These are phyloP conservation scores for Lithophane leautieri DNA, from an alignment of 2,888 invertebrate genomes.

Conservation along the genomic window DNA sequence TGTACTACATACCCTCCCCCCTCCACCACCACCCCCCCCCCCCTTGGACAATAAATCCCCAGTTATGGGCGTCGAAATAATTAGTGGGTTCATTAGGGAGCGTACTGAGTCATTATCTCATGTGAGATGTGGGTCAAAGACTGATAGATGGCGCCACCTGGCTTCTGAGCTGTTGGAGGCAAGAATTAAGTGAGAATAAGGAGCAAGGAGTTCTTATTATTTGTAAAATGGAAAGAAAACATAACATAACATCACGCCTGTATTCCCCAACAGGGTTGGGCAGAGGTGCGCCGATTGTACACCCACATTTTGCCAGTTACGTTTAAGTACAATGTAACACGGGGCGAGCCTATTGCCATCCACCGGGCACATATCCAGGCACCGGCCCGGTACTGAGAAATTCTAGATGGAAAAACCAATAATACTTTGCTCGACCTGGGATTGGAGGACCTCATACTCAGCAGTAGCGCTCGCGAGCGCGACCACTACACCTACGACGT, in stretches of 20 bases:
- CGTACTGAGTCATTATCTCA: constrained; percentile 60
- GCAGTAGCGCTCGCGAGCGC: too few species aligned
- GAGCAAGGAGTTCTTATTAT: background rate
- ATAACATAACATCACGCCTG: background rate
- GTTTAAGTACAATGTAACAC: too few species aligned
- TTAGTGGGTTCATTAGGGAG: constrained; percentile 72
- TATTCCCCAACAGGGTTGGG: too few species aligned
- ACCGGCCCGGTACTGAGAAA: too few species aligned
- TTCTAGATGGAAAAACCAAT: background rate
- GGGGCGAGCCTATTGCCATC: too few species aligned
- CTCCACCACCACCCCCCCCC: background rate
- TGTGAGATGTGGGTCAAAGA: constrained; percentile 50
- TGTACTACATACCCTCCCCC: constrained; percentile 31
- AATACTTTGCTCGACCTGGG: background rate
- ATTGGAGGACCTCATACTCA: background rate
- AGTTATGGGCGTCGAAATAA: constrained; percentile 72
- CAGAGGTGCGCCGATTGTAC: background rate
- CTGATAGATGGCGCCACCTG: constrained; percentile 38
- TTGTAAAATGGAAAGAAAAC: background rate
- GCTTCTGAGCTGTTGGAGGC: constrained; percentile 2
- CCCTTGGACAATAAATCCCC: constrained; percentile 66
- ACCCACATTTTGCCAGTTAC: background rate
- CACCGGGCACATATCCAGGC: too few species aligned
- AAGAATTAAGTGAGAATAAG: background rate
- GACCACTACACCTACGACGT: background rate